Base-by-base conservation (phyloP, 2,113 vertebrate genomes). In the Stigmatopora argus region DNA sequence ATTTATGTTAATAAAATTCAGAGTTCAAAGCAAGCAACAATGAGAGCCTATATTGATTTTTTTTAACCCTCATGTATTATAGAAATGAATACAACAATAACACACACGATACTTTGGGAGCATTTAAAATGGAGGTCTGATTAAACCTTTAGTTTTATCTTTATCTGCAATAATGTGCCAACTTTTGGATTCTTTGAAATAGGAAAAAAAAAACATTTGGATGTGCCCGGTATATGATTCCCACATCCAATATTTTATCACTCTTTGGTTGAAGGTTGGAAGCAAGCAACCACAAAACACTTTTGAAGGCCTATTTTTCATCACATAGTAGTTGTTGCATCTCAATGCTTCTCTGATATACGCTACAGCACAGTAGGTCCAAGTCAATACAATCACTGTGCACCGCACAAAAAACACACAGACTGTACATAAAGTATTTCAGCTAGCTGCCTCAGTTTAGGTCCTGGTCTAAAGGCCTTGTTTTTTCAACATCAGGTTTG, bases 261-360 rank as follows among this genome's bases (percentile, higher is more conserved):
- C 21, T 87, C 82, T 86, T 84, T 87, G 85, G 83, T 83, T 83
- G 67, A 14, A 82, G 55, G 64, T 49, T 61, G 51, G 70, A n/a
- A 66, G 45, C 48, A 69, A 64, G 77, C 72, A 80, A 76, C 66
- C 67, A 45, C 55, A 69, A 64, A 80, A 62, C 66, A 49, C 38
- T 69, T 38, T 61, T 18, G 77, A 85, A 84, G 83, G 78, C 83
- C 49, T 70, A 70, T 56, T 48, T 69, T 74, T 58, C 74, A 79
- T 63, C 59, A 78, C 53, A n/a, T 61, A 23, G 59, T 38, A 35
- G 21, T n/a, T 61, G 21, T 23, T 11, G 26, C n/a, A 10, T 59
- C 23, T 48, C 21, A 14, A 62, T 66, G 64, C 4, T 19, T 57
- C 62, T 69, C 60, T 69, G 46, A 71, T 65, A 78, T 18, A 67